Evolutionary conservation across 2,888 invertebrate species (phyloP), one percentile per base, ranked within the genome.

Genomic region (Drosophila peninsularis): DNA sequence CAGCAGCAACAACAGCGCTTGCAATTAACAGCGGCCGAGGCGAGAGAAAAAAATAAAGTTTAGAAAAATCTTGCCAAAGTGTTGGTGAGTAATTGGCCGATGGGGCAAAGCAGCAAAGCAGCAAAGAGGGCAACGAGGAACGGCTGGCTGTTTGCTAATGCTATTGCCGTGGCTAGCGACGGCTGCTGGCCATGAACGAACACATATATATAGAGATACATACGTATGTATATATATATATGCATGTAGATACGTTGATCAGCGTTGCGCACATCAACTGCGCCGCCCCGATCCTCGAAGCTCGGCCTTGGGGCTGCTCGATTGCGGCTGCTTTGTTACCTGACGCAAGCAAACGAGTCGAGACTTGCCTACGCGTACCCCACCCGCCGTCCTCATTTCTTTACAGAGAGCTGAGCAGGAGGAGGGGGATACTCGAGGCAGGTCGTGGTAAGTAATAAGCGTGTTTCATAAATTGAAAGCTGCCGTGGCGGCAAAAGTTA

Each of bases 401-500:
- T 42, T 17, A 3, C 45, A 30, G 34, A 3, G n/a, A 30, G 3
- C 19, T 3, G 44, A 5, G 27, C 6, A 6, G 27, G 27, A 7
- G 21, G 21, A 19, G 49, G 47, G 3, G 30, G 47, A 27, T 17
- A 30, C 7, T 58, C 17, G 36, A 56, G 61, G 30, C 52, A 50
- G 50, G 47, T 47, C 47, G 64, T 54, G 52, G 66, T 62, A 64
- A 55, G 83, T 81, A 82, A 71, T 76, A 69, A 83, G 87, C 81
- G 79, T 77, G 84, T 83, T 83, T 86, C 81, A 86, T 83, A 83
- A 83, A 83, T 79, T 86, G 79, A 83, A 83, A 86, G 87, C 84
- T 85, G 85, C 85, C 82, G 81, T 70, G 56, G 71, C 56, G 41
- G 76, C 76, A 71, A 71, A 78, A 80, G 81, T 83, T 83, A 83